Conservation (phyloP, 2,797 vertebrate genomes). For the Bryconaethiops microstoma region DNA sequence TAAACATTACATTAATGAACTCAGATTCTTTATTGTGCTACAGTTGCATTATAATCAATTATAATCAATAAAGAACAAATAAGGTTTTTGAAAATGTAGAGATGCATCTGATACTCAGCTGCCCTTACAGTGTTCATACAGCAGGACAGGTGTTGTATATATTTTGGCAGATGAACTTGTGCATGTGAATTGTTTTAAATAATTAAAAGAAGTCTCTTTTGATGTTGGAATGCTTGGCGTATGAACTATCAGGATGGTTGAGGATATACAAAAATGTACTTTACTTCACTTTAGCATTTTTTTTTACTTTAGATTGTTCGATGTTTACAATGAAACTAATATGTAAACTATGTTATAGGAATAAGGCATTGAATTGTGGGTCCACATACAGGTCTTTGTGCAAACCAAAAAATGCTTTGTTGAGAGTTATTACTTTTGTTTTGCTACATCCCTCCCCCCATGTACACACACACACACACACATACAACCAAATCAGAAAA, state of each 20-base stretch:
- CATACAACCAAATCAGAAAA: slow-evolving; percentile 32
- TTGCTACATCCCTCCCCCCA: not conserved
- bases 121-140: too few relatives aligned
- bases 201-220: slow-evolving; percentile 9
- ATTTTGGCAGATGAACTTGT: slow-evolving; percentile 18
- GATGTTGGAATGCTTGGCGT: not conserved
- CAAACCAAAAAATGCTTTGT: too few relatives aligned
- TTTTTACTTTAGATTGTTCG: not conserved
- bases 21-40: too few relatives aligned
- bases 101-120: too few relatives aligned
- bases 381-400: not conserved
- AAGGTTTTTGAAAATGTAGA: too few relatives aligned
- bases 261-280: not conserved
- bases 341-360: not conserved
- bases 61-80: too few relatives aligned
- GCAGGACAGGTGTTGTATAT: not conserved
- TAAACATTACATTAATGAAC: too few relatives aligned
- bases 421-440: not conserved
- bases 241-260: not conserved
- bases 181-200: slow-evolving; percentile 11
- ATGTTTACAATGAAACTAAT: not conserved
- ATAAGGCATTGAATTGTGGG: not conserved
- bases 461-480: slow-evolving; percentile 24
- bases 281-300: not conserved
- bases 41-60: too few relatives aligned